Evolutionary conservation across 1,140 invertebrate species (phyloP).

Genomic region (Neuroterus valhalla): DNA sequence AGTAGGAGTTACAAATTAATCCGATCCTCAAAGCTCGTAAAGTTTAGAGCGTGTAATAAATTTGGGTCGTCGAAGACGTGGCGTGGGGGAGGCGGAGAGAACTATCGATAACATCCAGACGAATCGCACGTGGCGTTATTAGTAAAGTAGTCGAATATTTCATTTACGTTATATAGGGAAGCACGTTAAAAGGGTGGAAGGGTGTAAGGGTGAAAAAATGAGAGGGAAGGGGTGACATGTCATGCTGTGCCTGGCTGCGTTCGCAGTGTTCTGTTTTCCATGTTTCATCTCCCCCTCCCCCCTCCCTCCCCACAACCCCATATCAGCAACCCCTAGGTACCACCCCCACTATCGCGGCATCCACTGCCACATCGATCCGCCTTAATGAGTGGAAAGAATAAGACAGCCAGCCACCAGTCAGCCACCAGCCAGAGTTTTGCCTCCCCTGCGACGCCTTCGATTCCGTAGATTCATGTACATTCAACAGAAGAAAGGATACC

Average conservation of each 20-base stretch:
- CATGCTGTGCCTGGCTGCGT: slow-evolving; percentile 58
- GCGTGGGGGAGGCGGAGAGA: not conserved
- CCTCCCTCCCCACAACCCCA: slow-evolving; percentile 53
- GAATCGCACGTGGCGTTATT: slow-evolving; percentile 29
- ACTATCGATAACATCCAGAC: not conserved
- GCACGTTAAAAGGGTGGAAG: slow-evolving; percentile 30
- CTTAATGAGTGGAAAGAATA: slow-evolving; percentile 76
- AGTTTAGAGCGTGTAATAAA: not conserved
- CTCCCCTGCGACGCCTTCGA: slow-evolving; percentile 50
- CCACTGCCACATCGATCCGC: slow-evolving; percentile 74
- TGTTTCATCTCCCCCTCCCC: slow-evolving; percentile 52
- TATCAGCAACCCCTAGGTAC: slow-evolving; percentile 51
- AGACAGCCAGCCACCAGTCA: slow-evolving; percentile 65
- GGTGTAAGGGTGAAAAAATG: slow-evolving; percentile 33
- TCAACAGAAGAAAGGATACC: slow-evolving; percentile 43
- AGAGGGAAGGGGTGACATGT: slow-evolving; percentile 48
- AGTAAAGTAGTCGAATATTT: slow-evolving; percentile 29
- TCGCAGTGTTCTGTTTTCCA: slow-evolving; percentile 13
- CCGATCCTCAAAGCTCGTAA: not conserved
- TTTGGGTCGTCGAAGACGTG: not conserved
- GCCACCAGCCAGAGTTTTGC: slow-evolving; percentile 52
- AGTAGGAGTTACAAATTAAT: slow-evolving; percentile 10
- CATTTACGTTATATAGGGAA: slow-evolving; percentile 19
- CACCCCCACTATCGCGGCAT: slow-evolving; percentile 58
- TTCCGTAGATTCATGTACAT: slow-evolving; percentile 34